Base-by-base conservation (phyloP, 1,140 invertebrate species). In the Lepidurus couesii region DNA sequence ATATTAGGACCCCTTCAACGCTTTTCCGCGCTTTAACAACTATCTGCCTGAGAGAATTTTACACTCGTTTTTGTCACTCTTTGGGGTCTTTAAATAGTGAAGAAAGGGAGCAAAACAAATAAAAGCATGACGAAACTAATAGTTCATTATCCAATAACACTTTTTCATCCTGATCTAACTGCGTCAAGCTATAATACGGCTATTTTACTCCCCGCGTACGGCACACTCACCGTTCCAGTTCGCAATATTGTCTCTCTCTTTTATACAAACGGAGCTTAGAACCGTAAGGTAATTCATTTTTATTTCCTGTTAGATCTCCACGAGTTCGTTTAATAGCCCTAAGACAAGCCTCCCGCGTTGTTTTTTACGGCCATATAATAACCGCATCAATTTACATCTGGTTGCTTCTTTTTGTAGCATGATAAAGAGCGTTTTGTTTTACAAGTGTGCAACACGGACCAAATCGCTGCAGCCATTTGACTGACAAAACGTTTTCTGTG, bases 21-120 rank as follows among this genome's bases (percentile, higher is more conserved):
- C 53, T 65, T 21, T 65, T 65, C 53, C 53, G 16, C 53, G 21
- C 53, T 65, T 65, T 65, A 65, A 65, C 53, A 65, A 65, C 53
- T 65, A 13, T 65, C 53, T 21, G 53, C n/a, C 53, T 65, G 53
- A 65, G 21, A 13, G 21, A 65, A 65, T 65, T 65, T 65, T 65
- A 65, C 53, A 65, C 16, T 65, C 16, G 21, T 65, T 65, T 65
- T 21, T 21, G 53, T 65, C n/a, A 7, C 16, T 65, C 8, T 65
- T 65, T 65, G 16, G 6, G 8, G 16, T 65, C 53, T 21, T n/a
- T 65, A 21, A 65, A 21, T 7, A 21, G 45, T 16, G 45, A 47
- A 47, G 7, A 65, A 65, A 65, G 21, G 3, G 21, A 5, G 8
- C 1, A 21, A 9, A 65, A 65, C 53, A 65, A 65, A 65, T 65